These are phyloP conservation scores for Etheostoma perlongum DNA, from an alignment of 2,797 vertebrate species.

Conservation along the genomic window DNA sequence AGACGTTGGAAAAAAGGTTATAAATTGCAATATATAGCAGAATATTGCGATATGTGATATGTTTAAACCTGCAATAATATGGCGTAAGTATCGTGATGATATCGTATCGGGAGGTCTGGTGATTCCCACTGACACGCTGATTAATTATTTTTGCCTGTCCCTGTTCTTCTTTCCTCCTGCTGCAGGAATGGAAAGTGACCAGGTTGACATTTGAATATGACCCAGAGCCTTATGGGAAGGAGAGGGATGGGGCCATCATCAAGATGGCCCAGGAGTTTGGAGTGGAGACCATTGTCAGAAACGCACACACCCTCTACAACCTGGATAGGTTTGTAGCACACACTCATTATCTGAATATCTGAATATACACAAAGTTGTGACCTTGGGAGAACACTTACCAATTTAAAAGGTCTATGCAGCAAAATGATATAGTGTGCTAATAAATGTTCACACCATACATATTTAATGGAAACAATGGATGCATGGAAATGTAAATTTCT, in stretches of 20 bases:
- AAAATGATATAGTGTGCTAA: not conserved
- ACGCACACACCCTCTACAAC: constrained; percentile 95
- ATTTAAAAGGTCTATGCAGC: not conserved
- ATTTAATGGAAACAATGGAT: too few relatives aligned
- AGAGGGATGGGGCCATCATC: constrained; percentile 93
- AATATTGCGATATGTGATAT: too few relatives aligned
- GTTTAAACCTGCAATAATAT: too few relatives aligned
- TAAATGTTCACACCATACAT: too few relatives aligned
- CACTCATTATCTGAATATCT: not conserved
- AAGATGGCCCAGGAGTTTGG: constrained; percentile 96
- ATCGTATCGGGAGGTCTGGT: too few relatives aligned
- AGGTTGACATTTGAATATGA: constrained; percentile 95
- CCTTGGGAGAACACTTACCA: not conserved
- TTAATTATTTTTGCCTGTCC: not conserved
- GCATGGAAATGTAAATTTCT: too few relatives aligned
- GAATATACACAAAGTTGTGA: too few relatives aligned
- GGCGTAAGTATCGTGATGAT: too few relatives aligned
- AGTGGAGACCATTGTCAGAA: constrained; percentile 92
- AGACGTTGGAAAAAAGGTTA: too few relatives aligned
- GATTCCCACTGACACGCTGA: not conserved
- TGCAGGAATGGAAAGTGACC: constrained; percentile 95
- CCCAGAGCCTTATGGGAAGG: constrained; percentile 96
- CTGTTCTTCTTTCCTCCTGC: not conserved
- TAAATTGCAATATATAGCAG: too few relatives aligned
- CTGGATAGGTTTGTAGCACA: constrained; percentile 88